Base-by-base conservation (phyloP, 2,113 vertebrate genomes). In the Hepsetus odoe region DNA sequence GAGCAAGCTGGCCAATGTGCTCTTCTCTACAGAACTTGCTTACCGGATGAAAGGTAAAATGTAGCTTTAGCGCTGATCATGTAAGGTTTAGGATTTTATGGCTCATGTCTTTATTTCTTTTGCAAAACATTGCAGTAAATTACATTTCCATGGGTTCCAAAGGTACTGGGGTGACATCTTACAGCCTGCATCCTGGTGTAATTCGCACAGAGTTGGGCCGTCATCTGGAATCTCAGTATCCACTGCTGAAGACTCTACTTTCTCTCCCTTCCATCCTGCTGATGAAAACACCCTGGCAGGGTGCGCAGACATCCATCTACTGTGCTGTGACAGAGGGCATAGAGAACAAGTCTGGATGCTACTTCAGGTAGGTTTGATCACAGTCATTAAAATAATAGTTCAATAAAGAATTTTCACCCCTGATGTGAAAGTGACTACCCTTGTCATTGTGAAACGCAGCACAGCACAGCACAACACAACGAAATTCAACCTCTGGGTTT, bases 1-100 rank as follows among this genome's bases (percentile, higher is more conserved):
- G 85, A 93, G 92, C 87, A 93, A 94, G n/a, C 86, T 94, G 26
- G 91, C 91, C 42, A 93, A 92, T 51, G 62, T 94, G 1, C 91
- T 94, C 9, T 94, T 94, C 87, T 79, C 87, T 62, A 82, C 88
- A 20, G 91, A 93, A 40, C 89, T 94, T 0, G 85, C 87, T 8
- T 77, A 51, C 0, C 76, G 86, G 6, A 80, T 87, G 65, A 79
- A 6, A 89, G 91, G 91, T 92, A 44, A 66, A 68, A 71, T 71
- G 7, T 35, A 40, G 65, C 7, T 80, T 16, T 70, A 11, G 26
- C 24, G 61, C 40, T 46, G 46, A 46, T 44, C 26, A 62, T 28
- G 18, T 62, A 14, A 44, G 1, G 0, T 3, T 44, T 2, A 5
- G 44, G 14, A 46, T 49, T 49, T 9, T 9, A 38, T n/a, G n/a